Conservation (phyloP, 2,888 invertebrate genomes). For the Molanna angustata region DNA sequence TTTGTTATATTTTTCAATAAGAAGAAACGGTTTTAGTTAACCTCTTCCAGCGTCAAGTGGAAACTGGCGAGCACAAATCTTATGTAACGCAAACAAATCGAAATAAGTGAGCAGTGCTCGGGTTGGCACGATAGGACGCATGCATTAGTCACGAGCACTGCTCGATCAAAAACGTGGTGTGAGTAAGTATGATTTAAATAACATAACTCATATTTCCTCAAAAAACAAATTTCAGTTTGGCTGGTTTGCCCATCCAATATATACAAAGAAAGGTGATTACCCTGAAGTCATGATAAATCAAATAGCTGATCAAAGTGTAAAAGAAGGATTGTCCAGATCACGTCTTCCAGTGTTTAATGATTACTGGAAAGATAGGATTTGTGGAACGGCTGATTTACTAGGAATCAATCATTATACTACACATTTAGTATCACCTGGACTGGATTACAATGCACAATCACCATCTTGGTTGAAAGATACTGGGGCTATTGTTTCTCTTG, state of each 20-base stretch:
- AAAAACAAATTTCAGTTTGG: constrained; percentile 48
- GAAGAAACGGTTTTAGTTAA: too few relatives aligned
- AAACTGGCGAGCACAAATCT: too few relatives aligned
- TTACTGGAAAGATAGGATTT: constrained; percentile 49
- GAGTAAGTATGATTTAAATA: too few relatives aligned
- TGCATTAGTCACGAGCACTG: too few relatives aligned
- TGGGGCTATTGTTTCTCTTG: constrained; percentile 48
- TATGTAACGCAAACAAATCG: too few relatives aligned
- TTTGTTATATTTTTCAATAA: too few relatives aligned
- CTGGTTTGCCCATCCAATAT: constrained; percentile 56
- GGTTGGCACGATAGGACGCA: too few relatives aligned
- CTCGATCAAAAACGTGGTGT: too few relatives aligned
- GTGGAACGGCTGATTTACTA: constrained; percentile 51
- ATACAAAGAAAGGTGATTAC: constrained; percentile 51
- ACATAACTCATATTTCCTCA: too few relatives aligned
- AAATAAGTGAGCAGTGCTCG: too few relatives aligned
- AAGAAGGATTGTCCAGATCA: constrained; percentile 45
- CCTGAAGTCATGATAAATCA: constrained; percentile 51
- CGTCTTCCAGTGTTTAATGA: constrained; percentile 50
- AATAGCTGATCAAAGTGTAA: constrained; percentile 45
- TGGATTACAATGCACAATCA: constrained; percentile 47
- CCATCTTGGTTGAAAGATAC: constrained; percentile 54
- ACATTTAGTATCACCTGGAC: constrained; percentile 46
- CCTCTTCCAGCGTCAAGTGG: too few relatives aligned
- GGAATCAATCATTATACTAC: constrained; percentile 56